Evolutionary conservation across 2,113 vertebrate species (phyloP), one percentile per base, ranked within the genome.

Genomic region (Pituophis catenifer): DNA sequence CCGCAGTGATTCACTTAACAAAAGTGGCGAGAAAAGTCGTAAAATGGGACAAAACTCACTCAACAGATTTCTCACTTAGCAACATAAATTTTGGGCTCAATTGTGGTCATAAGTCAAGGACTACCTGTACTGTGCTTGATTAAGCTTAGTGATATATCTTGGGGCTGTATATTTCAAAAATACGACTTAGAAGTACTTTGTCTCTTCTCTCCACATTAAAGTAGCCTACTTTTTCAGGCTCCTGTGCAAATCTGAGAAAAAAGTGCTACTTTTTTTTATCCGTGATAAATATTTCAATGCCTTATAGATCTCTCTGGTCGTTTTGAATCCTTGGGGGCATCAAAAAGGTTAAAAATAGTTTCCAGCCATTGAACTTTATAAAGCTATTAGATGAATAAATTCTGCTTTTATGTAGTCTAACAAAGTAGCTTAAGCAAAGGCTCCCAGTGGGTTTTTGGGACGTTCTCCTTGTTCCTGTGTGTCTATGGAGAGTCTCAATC

Each of bases 351-450:
- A 89, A 89, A 89, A 15, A 33, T 89, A n/a, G 52, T 29, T 90
- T 90, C 26, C 70, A 53, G 3, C 59, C 8, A 70, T 90, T 58
- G 33, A 58, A 44, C 9, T 38, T 38, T 90, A 9, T 70, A 17
- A 52, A 21, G 26, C 11, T 90, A 24, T 15, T 19, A 52, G 48
- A 23, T 53, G 48, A 62, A 59, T 24, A 90, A 48, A 48, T 24
- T 81, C 12, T n/a, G 17, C 19, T 86, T 94, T 62, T 87, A 52
- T 50, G 57, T 91, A 85, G 54, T 13, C 13, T 21, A 89, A 92
- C 5, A 89, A n/a, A 11, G 0, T 0, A 75, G 29, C 62, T 12
- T 88, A 26, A 70, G 21, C 44, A 23, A 29, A 50, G 48, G 10
- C 7, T 88, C 13, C 21, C 90, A 48, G 9, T 48, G 55, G 33